These are phyloP conservation scores for Asarcornis scutulata DNA, from an alignment of 2,113 vertebrate species.

Conservation along the genomic window DNA sequence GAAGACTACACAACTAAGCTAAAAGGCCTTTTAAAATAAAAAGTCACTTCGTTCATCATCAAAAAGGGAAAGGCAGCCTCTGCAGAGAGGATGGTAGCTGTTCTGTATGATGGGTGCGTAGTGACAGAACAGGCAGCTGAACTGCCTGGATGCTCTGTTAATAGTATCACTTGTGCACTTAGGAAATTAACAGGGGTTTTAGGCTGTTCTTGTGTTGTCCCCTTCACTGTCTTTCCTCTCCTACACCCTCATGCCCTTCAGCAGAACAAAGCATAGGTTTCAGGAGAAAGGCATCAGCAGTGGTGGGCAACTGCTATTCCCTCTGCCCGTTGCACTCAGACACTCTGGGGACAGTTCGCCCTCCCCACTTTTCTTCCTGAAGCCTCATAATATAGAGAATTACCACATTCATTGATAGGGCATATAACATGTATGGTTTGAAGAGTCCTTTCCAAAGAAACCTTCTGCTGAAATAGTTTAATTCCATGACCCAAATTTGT, in stretches of 20 bases:
- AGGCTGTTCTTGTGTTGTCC: neutral
- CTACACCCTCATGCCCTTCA: neutral
- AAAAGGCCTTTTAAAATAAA: neutral
- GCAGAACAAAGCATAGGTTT: neutral
- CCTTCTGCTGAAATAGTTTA: neutral
- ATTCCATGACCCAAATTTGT: neutral
- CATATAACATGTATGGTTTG: neutral
- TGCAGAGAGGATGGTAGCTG: neutral
- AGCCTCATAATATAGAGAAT: neutral
- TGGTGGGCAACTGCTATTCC: neutral
- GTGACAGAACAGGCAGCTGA: neutral
- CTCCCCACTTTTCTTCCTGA: neutral
- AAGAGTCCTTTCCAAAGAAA: neutral
- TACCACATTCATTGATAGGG: too few species aligned
- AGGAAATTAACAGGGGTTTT: neutral
- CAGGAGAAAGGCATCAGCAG: fast-evolving
- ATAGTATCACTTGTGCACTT: neutral
- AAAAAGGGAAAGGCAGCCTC: too few species aligned
- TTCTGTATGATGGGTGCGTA: fast-evolving
- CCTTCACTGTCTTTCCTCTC: neutral
- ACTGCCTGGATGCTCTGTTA: neutral
- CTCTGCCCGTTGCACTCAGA: neutral
- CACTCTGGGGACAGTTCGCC: fast-evolving
- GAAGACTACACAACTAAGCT: neutral
- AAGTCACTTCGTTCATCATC: too few species aligned